Percentiles rank a stretch among this genome's conserved stretches.
Conservation (phyloP, 2,113 vertebrate species). For the Dolichallabes microphthalmus region DNA sequence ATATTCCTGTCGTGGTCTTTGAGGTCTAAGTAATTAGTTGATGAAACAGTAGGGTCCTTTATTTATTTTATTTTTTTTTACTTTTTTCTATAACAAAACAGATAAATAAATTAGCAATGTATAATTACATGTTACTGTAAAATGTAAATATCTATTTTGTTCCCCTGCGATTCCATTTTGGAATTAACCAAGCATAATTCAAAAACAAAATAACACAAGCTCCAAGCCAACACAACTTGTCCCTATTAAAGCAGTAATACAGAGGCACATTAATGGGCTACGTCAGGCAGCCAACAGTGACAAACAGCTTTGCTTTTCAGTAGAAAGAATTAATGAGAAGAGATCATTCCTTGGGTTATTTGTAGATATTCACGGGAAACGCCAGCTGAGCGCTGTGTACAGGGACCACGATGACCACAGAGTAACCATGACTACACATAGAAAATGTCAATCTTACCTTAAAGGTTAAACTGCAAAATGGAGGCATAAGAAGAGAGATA, state of each 20-base stretch:
- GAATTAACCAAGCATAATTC: neutral
- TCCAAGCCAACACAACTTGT: neutral
- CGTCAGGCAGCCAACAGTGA: neutral
- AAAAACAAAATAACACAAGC: neutral
- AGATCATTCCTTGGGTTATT: constrained; percentile 31
- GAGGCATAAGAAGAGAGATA: neutral
- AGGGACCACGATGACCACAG: constrained; percentile 6
- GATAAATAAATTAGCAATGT: neutral
- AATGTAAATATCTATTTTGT: neutral
- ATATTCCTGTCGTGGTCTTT: neutral
- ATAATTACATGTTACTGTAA: neutral
- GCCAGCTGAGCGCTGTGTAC: neutral
- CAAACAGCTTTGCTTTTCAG: constrained; percentile 5
- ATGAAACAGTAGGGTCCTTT: no score
- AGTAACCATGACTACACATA: constrained; percentile 13
- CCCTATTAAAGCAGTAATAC: constrained; percentile 12
- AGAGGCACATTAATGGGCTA: neutral
- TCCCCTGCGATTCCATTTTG: neutral
- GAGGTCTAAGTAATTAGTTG: neutral
- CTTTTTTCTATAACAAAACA: no score
- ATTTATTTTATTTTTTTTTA: no score
- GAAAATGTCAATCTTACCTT: constrained; percentile 4
- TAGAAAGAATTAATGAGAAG: constrained; percentile 27
- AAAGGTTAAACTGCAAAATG: constrained; percentile 19
- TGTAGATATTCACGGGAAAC: neutral